Evolutionary conservation across 2,797 vertebrate genomes (phyloP).

Genomic region (Sphenopsis melanotis): DNA sequence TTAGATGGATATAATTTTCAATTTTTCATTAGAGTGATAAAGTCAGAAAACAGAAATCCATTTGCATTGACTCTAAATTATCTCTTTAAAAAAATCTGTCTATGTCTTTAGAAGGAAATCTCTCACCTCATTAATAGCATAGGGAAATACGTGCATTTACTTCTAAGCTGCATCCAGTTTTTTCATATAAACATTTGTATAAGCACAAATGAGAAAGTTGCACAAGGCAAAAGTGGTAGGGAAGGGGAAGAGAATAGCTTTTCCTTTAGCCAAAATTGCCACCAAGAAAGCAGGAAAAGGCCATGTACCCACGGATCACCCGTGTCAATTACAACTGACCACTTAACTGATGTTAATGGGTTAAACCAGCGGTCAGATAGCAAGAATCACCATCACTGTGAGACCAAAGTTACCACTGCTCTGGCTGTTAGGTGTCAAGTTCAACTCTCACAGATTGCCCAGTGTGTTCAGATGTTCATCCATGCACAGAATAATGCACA

Average conservation of each 20-base stretch:
- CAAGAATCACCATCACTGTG: neutral
- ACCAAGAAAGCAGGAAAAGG: neutral
- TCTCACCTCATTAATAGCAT: neutral
- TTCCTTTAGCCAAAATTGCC: neutral
- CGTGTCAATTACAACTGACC: neutral
- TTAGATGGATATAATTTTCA: neutral
- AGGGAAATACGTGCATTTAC: neutral
- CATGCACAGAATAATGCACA: constrained; percentile 7
- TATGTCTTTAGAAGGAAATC: neutral
- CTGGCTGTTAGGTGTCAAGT: constrained; percentile 55
- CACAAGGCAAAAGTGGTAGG: neutral
- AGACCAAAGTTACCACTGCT: neutral
- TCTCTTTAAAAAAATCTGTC: neutral
- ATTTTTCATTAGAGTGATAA: neutral
- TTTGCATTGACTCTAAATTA: neutral
- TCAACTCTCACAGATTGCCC: constrained; percentile 47
- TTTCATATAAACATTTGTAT: neutral
- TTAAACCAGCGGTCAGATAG: neutral
- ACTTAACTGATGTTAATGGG: constrained; percentile 16
- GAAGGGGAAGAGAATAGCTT: neutral
- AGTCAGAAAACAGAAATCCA: neutral
- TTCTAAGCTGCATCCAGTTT: neutral
- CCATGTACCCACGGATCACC: accelerated
- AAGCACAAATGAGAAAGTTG: neutral
- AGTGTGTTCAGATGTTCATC: constrained; percentile 34